Base-by-base conservation (phyloP, 1,140 invertebrate genomes). In the Drosophila athabasca region DNA sequence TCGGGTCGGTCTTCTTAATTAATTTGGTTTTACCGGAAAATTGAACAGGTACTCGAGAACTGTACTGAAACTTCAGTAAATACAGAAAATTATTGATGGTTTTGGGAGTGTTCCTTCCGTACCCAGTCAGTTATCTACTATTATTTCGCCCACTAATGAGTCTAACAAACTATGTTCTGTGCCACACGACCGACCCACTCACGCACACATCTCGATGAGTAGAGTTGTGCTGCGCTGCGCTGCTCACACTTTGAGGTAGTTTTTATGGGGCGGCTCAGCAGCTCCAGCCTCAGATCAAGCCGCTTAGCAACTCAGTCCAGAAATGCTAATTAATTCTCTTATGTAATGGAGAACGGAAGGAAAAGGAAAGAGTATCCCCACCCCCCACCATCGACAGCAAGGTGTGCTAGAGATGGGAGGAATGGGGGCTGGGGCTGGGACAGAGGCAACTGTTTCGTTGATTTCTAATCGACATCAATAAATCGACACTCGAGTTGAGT, bases 401-500 rank as follows among this genome's bases (percentile, higher is more conserved):
- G 6, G 15, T 24, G 15, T 8, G 13, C 15, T 11, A 15, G 6
- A 7, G 7, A 22, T 13, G 6, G 41, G n/a, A 24, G 52, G 22
- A 2, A 13, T 31, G 2, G 29, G 22, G 43, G 22, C 17, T 19
- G 17, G 17, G 17, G 17, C n/a, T n/a, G n/a, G n/a, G n/a, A n/a
- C 24, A 11, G 43, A 31, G 58, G 44, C 39, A 62, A 62, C 68
- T 44, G 15, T 54, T 69, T 50, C 52, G 60, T 41, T 45, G 61
- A 55, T 73, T 74, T 69, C 57, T 87, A 88, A 88, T 88, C 84
- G 68, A 66, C 54, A 59, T 39, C 79, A 79, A 88, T 88, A 88
- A 88, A 88, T 89, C 76, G 83, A 73, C 83, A 88, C 83, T 88
- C 60, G 62, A 88, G 61, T 88, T 67, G 79, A 88, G 83, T 88